Conservation (phyloP, 92 coral and sea anemone species). For the Virgularia gustaviana region DNA sequence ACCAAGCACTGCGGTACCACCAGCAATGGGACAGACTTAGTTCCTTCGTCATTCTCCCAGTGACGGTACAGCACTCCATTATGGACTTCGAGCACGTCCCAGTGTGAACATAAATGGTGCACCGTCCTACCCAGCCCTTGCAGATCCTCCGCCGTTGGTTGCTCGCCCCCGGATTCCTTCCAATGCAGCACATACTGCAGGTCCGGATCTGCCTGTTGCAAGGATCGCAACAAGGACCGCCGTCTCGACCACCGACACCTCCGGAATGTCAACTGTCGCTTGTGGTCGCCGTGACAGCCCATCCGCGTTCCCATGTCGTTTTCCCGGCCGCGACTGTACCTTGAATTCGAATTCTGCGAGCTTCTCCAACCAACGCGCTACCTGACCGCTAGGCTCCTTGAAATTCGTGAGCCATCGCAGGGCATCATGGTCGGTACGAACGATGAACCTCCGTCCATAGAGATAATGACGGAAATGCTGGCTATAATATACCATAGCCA, state of each 20-base stretch:
- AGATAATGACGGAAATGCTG: constrained; percentile 43
- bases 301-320: constrained; percentile 49
- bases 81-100: constrained; percentile 35
- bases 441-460: constrained; percentile 39
- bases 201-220: constrained; percentile 33
- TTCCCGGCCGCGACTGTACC: constrained; percentile 36
- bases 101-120: constrained; percentile 41
- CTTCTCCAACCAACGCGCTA: constrained; percentile 5
- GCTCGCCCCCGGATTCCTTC: constrained; percentile 8
- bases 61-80: constrained; percentile 48
- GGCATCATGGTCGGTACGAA: constrained; percentile 8
- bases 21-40: constrained; percentile 19
- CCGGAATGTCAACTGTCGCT: background rate
- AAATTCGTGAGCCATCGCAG: background rate
- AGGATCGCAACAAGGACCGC: constrained; percentile 20
- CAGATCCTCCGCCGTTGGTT: background rate
- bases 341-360: background rate
- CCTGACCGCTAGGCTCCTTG: constrained; percentile 13
- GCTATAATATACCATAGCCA: constrained; percentile 33
- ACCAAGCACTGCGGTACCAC: constrained; percentile 42
- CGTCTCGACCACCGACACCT: constrained; percentile 10
- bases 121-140: constrained; percentile 27
- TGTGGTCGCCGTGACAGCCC: constrained; percentile 11
- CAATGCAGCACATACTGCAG: constrained; percentile 34
- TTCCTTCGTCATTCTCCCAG: constrained; percentile 42